These are phyloP conservation scores for Monochamus alternatus DNA, from an alignment of 2,888 invertebrate species.

Conservation along the genomic window DNA sequence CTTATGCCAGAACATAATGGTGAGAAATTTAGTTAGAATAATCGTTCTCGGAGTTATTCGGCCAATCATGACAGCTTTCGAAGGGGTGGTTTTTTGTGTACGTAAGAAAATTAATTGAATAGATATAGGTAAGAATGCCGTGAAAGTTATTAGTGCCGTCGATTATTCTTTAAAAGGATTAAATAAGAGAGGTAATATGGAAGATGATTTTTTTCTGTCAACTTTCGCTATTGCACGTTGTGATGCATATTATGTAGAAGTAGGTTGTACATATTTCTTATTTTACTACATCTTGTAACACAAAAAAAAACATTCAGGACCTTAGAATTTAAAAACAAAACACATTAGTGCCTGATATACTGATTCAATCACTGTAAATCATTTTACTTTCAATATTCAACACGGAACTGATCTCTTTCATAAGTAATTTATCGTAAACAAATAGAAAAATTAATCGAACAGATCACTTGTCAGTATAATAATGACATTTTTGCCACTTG, in stretches of 20 bases:
- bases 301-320: too few relatives aligned
- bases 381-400: background rate
- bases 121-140: background rate
- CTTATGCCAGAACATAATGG: background rate
- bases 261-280: too few relatives aligned
- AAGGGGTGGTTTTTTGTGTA: background rate
- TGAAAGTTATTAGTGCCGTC: too few relatives aligned
- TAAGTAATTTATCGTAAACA: background rate
- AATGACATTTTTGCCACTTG: background rate
- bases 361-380: too few relatives aligned
- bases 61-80: constrained; percentile 5
- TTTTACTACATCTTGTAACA: too few relatives aligned
- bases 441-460: background rate
- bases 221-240: too few relatives aligned
- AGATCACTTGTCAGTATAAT: background rate
- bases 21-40: background rate
- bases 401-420: background rate
- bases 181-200: too few relatives aligned
- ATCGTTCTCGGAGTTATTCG: background rate
- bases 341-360: too few relatives aligned
- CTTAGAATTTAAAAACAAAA: too few relatives aligned
- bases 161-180: too few relatives aligned
- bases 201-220: too few relatives aligned
- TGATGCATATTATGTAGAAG: too few relatives aligned
- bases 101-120: background rate